Evolutionary conservation across 2,113 vertebrate species (phyloP).

Genomic region (Gila orcuttii): DNA sequence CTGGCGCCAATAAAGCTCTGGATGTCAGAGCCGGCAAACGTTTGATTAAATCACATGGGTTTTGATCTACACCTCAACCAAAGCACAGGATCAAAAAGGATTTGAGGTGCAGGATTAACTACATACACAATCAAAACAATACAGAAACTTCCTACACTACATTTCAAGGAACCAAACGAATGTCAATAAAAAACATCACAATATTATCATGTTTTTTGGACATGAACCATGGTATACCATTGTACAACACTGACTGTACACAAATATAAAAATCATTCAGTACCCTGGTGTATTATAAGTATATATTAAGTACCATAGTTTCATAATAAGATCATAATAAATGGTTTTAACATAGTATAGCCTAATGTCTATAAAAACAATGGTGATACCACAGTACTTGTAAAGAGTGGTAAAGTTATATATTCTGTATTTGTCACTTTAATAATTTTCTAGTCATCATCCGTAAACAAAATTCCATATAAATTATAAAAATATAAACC

Average conservation of each 20-base stretch:
- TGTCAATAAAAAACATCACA: too few species aligned
- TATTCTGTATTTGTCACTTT: not conserved
- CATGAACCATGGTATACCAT: not conserved
- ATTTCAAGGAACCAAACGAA: not conserved
- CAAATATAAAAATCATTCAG: too few species aligned
- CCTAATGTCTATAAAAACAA: too few species aligned
- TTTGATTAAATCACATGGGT: conserved; percentile 22
- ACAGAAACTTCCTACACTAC: not conserved
- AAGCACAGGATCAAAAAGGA: conserved; percentile 7
- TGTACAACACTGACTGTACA: not conserved
- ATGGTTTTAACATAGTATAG: too few species aligned
- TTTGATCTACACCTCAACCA: conserved; percentile 4
- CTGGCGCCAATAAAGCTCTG: not conserved
- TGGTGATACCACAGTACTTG: not conserved
- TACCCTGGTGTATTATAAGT: too few species aligned
- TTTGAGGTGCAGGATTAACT: conserved; percentile 17
- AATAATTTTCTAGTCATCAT: not conserved
- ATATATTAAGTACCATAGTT: too few species aligned
- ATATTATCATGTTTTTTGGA: not conserved
- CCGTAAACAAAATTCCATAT: not conserved
- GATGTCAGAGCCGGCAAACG: conserved; percentile 1
- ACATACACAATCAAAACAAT: not conserved
- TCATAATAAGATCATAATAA: too few species aligned
- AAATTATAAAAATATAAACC: too few species aligned
- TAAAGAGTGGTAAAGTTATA: not conserved